Evolutionary conservation across 2,888 invertebrate genomes (phyloP), one percentile per base, ranked within the genome.

Genomic region (Nephrotoma flavescens): DNA sequence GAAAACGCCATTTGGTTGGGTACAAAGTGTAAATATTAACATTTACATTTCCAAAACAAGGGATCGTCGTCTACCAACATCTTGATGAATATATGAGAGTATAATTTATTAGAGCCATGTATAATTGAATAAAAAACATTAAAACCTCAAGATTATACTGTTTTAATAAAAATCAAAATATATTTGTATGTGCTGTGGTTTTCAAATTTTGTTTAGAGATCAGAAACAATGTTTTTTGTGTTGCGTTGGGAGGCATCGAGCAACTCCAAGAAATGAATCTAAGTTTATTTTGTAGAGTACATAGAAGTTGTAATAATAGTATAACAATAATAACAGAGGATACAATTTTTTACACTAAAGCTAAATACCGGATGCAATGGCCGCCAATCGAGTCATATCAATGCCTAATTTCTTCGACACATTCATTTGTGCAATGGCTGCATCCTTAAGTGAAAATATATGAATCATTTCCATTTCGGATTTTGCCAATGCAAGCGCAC

Each of bases 381-480:
- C 85, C 31, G 87, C 86, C 9, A 87, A 85, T 42, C 57, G 86
- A 83, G 91, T 90, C 88, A 92, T 90, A 86, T 95, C 94, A 42
- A 94, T 92, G 87, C 96, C 96, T 92, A 97, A 93, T 90, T 95
- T 95, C 88, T 95, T 94, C 0, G 96, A 95, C 83, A 97, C 96
- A 90, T 95, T 96, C 86, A 96, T 92, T 92, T 99, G 98, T 42
- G 98, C 97, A 88, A 95, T 94, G 9, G 98, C 97, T 19, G 98
- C 98, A 92, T 98, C 96, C 89, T 96, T 94, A 88, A 99, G 92
- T 2, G 98, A 96, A 91, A 96, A 98, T 90, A 98, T 93, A 91
- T 98, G 98, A 42, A 96, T 95, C 94, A 98, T 94, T 92, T 99
- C 98, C 89, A 95, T 93, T 91, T 96, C 96, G 15, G 97, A 97